Evolutionary conservation across 2,797 vertebrate genomes (phyloP).

Genomic region (Hypotaenidia okinawae): DNA sequence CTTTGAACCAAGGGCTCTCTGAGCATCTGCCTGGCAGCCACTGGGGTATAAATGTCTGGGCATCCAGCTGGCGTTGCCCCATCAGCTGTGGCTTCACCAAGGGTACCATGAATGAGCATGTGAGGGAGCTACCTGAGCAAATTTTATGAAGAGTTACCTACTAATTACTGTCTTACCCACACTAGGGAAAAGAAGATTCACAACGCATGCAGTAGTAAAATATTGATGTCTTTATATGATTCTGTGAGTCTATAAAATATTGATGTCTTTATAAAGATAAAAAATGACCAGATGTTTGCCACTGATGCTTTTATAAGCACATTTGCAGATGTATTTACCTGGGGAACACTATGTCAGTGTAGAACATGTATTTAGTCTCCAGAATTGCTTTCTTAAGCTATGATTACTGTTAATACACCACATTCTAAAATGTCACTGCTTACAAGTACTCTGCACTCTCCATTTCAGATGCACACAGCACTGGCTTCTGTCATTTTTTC

Average conservation of each 20-base stretch:
- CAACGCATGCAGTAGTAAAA: neutral
- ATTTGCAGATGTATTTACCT: neutral
- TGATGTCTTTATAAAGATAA: neutral
- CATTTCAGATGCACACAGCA: neutral
- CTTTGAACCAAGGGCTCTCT: neutral
- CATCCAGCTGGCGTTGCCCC: neutral
- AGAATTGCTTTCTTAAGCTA: neutral
- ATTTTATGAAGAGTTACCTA: neutral
- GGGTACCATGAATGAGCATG: accelerated
- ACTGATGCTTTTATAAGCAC: neutral
- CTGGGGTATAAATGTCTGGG: neutral
- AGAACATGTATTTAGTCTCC: neutral
- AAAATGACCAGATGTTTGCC: neutral
- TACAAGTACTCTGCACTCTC: neutral
- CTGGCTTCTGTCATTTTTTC: neutral
- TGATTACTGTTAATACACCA: neutral
- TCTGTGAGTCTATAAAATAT: neutral
- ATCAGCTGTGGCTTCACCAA: neutral
- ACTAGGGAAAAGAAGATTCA: neutral
- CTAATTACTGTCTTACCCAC: neutral
- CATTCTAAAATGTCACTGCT: neutral
- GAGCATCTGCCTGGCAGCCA: neutral
- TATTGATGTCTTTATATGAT: too few relatives aligned
- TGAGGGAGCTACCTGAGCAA: neutral
- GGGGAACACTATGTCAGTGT: neutral